A percentile compares a stretch with the other conserved stretches of the same genome.
Evolutionary conservation across 37 sponge, comb jelly and placozoan genomes (phyloP).

Genomic region (Tethya wilhelma): DNA sequence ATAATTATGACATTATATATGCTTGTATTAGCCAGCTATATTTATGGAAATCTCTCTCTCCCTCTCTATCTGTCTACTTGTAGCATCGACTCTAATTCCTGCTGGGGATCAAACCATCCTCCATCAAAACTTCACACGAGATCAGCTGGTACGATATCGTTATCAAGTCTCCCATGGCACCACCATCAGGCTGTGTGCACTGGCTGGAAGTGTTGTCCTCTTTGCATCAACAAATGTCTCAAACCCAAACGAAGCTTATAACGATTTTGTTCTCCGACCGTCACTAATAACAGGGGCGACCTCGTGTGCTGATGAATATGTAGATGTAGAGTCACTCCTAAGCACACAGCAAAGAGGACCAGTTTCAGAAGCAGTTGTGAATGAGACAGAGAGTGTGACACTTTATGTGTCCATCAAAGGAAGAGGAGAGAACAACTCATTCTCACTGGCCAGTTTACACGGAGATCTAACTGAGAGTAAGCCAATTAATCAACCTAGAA

Average conservation of each 20-base stretch:
- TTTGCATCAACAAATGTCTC: constrained; percentile 6
- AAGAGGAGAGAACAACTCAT: neutral
- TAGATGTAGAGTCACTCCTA: too few species aligned
- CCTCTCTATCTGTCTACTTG: too few species aligned
- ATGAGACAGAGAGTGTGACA: neutral
- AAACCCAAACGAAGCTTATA: neutral
- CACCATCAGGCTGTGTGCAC: neutral
- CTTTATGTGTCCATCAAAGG: constrained; percentile 12
- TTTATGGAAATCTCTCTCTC: neutral
- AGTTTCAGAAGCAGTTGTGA: neutral
- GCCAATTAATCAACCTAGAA: too few species aligned
- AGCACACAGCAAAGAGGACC: too few species aligned
- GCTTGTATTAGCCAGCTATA: neutral
- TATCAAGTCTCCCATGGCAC: neutral
- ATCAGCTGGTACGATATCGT: too few species aligned
- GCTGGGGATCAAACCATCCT: neutral
- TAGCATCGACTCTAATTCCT: too few species aligned
- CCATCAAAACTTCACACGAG: too few species aligned
- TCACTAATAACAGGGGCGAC: neutral
- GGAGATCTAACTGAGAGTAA: neutral
- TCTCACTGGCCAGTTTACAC: neutral
- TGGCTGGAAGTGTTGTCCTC: neutral
- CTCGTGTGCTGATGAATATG: too few species aligned
- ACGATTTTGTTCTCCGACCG: neutral
- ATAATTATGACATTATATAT: neutral